These are phyloP conservation scores for Littorina saxatilis DNA, from an alignment of 1,140 invertebrate species.

Conservation along the genomic window DNA sequence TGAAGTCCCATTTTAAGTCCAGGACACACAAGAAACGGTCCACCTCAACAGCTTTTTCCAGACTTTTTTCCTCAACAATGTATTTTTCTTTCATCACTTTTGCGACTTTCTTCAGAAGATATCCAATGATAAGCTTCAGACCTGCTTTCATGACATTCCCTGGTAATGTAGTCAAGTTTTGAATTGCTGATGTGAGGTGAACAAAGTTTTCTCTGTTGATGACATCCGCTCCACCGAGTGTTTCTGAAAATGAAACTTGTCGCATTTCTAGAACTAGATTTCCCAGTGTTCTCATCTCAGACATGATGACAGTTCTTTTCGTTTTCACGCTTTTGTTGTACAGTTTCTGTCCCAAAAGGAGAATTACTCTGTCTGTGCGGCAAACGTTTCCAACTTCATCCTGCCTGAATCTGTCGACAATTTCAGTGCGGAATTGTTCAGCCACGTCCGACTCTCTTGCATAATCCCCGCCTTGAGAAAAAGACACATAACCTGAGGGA, in stretches of 20 bases:
- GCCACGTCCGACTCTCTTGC: not conserved
- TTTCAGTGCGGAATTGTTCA: not conserved
- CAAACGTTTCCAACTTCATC: not conserved
- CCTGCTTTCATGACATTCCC: not conserved
- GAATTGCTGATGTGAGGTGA: not conserved
- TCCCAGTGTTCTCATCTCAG: constrained; percentile 18
- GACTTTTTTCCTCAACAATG: not conserved
- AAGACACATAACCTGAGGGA: too few relatives aligned
- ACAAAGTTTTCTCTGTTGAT: constrained; percentile 7
- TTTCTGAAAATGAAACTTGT: not conserved
- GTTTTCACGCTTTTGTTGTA: not conserved
- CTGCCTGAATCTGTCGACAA: not conserved
- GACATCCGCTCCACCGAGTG: not conserved
- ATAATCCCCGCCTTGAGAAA: too few relatives aligned
- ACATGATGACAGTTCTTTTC: constrained; percentile 21
- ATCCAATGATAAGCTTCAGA: constrained; percentile 22
- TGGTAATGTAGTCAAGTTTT: constrained; percentile 9
- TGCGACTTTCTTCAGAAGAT: constrained; percentile 17
- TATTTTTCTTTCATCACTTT: constrained; percentile 10
- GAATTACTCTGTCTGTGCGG: not conserved
- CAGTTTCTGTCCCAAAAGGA: not conserved
- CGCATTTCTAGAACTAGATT: constrained; percentile 26
- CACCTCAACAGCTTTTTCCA: constrained; percentile 20
- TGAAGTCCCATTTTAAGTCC: constrained; percentile 34
- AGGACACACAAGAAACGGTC: constrained; percentile 16